A percentile compares a stretch with the other conserved stretches of the same genome.
Conservation (phyloP, 2,797 vertebrate species). For the Gymnoscopelus braueri region DNA sequence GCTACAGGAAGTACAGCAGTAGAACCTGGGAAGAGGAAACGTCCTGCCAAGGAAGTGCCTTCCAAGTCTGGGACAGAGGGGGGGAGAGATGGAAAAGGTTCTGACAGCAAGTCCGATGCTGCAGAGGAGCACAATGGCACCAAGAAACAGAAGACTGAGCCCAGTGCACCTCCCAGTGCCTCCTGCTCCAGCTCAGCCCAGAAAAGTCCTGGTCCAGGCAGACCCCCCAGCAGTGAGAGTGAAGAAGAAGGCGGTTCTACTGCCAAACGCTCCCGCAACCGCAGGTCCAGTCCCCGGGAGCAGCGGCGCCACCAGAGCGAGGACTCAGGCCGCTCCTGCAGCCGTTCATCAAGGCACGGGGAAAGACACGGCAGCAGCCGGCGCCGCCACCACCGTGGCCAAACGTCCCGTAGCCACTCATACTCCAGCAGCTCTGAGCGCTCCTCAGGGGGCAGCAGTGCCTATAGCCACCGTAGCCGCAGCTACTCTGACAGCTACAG, state of each 20-base stretch:
- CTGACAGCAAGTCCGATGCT: conserved; percentile 72
- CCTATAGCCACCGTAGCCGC: conserved; percentile 89
- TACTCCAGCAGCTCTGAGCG: conserved; percentile 93
- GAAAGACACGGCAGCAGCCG: conserved; percentile 84
- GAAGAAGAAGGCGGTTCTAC: conserved; percentile 86
- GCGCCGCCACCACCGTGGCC: conserved; percentile 77
- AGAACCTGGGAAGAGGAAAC: conserved; percentile 85
- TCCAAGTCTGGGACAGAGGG: conserved; percentile 84
- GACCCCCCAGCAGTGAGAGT: conserved; percentile 89
- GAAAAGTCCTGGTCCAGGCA: conserved; percentile 75
- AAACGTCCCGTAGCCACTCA: conserved; percentile 85
- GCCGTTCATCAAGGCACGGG: conserved; percentile 83
- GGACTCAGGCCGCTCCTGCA: conserved; percentile 89
- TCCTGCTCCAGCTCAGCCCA: conserved; percentile 83
- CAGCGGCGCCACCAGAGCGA: conserved; percentile 88
- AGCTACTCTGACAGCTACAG: conserved; percentile 95
- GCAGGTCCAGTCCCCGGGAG: conserved; percentile 80
- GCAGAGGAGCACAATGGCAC: conserved; percentile 85
- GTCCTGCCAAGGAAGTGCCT: conserved; percentile 81
- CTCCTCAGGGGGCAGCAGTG: conserved; percentile 89
- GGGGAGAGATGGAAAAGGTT: conserved; percentile 74
- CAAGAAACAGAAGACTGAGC: conserved; percentile 84
- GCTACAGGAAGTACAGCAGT: conserved; percentile 56
- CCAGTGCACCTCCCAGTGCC: conserved; percentile 64
- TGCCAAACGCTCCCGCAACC: conserved; percentile 83